A percentile compares a stretch with the other conserved stretches of the same genome.
These are phyloP conservation scores for Myopa testacea DNA, from an alignment of 2,888 invertebrate genomes.

Conservation along the genomic window DNA sequence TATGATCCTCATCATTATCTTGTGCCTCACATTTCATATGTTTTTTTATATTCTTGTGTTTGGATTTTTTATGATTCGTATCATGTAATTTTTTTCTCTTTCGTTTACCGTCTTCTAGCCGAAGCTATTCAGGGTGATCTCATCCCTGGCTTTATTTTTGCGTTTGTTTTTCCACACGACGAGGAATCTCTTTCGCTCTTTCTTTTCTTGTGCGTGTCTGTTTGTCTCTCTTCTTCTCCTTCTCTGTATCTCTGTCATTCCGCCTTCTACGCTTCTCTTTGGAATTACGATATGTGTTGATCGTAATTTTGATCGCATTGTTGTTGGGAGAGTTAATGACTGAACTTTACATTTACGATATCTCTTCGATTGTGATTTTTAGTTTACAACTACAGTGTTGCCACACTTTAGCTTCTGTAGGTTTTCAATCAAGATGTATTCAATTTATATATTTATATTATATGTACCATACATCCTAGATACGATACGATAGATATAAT, in stretches of 20 bases:
- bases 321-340: background rate
- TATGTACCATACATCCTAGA: no score
- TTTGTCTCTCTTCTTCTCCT: background rate
- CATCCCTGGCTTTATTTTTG: background rate
- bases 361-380: no score
- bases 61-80: background rate
- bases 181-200: no score
- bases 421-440: no score
- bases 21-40: background rate
- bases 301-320: background rate
- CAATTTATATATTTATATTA: no score
- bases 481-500: no score
- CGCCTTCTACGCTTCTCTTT: background rate
- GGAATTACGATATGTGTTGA: background rate
- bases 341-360: no score
- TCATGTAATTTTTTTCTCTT: background rate
- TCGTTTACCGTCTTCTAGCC: background rate
- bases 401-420: no score
- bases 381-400: background rate
- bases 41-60: background rate
- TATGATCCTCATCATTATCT: background rate
- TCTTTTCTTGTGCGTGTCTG: no score
- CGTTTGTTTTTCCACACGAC: background rate
- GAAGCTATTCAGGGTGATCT: constrained; percentile 16
- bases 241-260: background rate